A percentile compares a stretch with the other conserved stretches of the same genome.
Conservation (phyloP, 2,888 invertebrate species). For the Ectemnius continuus region DNA sequence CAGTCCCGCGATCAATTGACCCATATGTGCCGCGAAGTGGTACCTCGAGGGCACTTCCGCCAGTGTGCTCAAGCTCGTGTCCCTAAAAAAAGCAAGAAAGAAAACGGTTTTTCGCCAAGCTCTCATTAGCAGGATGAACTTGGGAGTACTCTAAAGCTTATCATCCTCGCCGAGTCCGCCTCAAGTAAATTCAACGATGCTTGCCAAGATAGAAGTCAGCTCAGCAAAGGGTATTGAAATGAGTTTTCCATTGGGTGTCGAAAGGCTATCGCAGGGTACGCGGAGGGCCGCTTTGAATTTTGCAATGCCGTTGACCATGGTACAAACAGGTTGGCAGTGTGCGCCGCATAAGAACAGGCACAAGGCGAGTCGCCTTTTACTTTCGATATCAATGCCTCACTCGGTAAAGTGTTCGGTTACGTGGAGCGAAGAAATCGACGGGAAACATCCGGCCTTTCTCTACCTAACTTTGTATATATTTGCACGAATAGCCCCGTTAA, state of each 20-base stretch:
- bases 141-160: neutral
- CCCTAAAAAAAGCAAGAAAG: conserved; percentile 75
- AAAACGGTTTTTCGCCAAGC: conserved; percentile 14
- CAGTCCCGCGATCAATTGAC: conserved; percentile 83
- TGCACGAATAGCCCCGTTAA: neutral
- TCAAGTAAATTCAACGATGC: too few species aligned
- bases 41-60: conserved; percentile 83
- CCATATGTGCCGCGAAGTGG: conserved; percentile 85
- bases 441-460: conserved; percentile 11
- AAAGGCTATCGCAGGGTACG: neutral
- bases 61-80: conserved; percentile 82
- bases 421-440: conserved; percentile 21
- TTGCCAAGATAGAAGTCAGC: too few species aligned
- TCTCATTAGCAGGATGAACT: conserved; percentile 23
- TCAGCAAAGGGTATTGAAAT: too few species aligned
- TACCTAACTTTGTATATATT: neutral
- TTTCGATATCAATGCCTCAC: conserved; percentile 64
- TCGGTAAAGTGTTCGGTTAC: conserved; percentile 46
- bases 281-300: conserved; percentile 31
- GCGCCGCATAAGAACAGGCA: conserved; percentile 62
- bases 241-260: too few species aligned
- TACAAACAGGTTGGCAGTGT: conserved; percentile 46
- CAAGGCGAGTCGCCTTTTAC: conserved; percentile 75
- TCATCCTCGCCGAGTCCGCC: neutral
- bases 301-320: conserved; percentile 40